Percentiles rank a stretch among this genome's conserved stretches.
Evolutionary conservation across 2,888 invertebrate species (phyloP).

Genomic region (Eilema griseolum): DNA sequence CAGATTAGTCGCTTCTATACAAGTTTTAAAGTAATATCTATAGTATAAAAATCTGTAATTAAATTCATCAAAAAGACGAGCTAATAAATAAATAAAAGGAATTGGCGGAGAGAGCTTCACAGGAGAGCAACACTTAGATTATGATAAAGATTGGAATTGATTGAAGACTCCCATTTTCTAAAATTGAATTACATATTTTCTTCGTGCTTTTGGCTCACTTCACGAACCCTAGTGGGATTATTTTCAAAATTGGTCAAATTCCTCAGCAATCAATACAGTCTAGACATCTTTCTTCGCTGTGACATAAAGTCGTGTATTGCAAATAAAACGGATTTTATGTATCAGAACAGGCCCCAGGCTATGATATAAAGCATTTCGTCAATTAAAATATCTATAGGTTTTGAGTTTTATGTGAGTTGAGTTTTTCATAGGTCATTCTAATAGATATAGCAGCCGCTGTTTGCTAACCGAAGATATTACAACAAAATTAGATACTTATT

Average conservation of each 20-base stretch:
- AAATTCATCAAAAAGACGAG: too few relatives aligned
- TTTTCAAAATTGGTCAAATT: background rate
- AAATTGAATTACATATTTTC: background rate
- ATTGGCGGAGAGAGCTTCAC: too few relatives aligned
- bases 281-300: slow-evolving; percentile 14
- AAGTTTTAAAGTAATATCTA: too few relatives aligned
- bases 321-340: slow-evolving; percentile 13
- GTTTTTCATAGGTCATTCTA: background rate
- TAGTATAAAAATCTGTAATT: too few relatives aligned
- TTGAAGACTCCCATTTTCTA: too few relatives aligned
- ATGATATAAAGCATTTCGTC: slow-evolving; percentile 12
- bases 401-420: slow-evolving; percentile 6
- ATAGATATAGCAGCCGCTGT: background rate
- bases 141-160: too few relatives aligned
- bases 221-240: background rate
- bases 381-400: slow-evolving; percentile 9
- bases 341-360: slow-evolving; percentile 27
- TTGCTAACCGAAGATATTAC: background rate
- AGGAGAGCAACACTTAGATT: too few relatives aligned
- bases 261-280: slow-evolving; percentile 18
- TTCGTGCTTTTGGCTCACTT: background rate
- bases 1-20: too few relatives aligned
- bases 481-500: too few relatives aligned
- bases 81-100: too few relatives aligned
- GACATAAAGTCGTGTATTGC: slow-evolving; percentile 12